These are phyloP conservation scores for Indicator indicator DNA, from an alignment of 2,113 vertebrate species.

Conservation along the genomic window DNA sequence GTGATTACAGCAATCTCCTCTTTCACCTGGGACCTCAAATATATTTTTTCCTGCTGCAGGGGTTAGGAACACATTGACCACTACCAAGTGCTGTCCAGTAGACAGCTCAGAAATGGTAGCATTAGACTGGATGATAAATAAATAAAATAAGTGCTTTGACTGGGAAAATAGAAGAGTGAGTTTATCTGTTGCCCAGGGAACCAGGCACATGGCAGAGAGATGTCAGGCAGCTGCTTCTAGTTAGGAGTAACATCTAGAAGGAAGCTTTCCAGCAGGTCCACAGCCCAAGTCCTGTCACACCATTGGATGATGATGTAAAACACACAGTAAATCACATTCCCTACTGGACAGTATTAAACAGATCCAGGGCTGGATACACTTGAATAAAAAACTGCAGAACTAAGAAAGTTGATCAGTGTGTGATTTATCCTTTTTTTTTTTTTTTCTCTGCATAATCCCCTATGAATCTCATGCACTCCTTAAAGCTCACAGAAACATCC, in stretches of 20 bases:
- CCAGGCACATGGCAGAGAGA: not conserved
- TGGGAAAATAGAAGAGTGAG: not conserved
- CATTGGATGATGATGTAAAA: not conserved
- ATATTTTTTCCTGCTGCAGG: fast-evolving
- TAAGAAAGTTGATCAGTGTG: not conserved
- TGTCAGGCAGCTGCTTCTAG: not conserved
- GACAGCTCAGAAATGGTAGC: not conserved
- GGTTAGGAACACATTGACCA: not conserved
- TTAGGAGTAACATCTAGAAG: not conserved
- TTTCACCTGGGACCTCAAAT: not conserved
- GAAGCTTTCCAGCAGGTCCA: not conserved
- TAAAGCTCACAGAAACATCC: not conserved
- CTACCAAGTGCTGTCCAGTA: not conserved
- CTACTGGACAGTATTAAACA: not conserved
- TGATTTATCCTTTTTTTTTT: not conserved
- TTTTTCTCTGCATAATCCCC: not conserved
- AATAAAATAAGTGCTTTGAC: not conserved
- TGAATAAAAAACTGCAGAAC: not conserved
- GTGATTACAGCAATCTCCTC: not conserved
- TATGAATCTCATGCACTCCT: not conserved
- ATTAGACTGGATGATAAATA: not conserved
- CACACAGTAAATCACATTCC: not conserved
- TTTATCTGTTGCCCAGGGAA: not conserved
- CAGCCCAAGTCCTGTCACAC: not conserved
- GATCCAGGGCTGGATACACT: not conserved